Percentiles rank a stretch among this genome's conserved stretches.
These are phyloP conservation scores for Griposia aprilina DNA, from an alignment of 2,888 invertebrate species.

Conservation along the genomic window DNA sequence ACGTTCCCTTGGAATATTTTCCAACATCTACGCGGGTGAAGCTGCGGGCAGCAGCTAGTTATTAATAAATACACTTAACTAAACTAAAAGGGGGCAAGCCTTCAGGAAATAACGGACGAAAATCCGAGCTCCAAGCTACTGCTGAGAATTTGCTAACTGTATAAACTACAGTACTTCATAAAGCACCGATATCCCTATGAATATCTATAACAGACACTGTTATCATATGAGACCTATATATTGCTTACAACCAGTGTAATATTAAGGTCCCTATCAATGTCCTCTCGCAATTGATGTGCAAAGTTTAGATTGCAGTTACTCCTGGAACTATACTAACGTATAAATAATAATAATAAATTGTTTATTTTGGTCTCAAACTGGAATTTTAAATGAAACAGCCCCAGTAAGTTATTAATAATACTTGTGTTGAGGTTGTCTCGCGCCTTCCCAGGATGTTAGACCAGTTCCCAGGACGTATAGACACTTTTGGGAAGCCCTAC, in stretches of 20 bases:
- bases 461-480: no score
- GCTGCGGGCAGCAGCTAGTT: no score
- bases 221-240: background rate
- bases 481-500: background rate
- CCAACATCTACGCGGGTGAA: no score
- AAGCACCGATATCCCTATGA: rapidly evolving
- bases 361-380: no score
- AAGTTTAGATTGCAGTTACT: constrained; percentile 29
- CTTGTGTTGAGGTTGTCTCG: no score
- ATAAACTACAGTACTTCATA: background rate
- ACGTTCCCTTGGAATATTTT: no score
- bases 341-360: no score
- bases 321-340: constrained; percentile 1
- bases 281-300: background rate
- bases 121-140: background rate
- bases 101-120: background rate
- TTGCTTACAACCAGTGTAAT: background rate
- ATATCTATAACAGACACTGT: background rate
- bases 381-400: no score
- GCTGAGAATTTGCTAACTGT: no score
- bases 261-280: constrained; percentile 7
- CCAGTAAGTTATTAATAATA: no score
- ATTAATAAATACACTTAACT: background rate
- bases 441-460: no score
- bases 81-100: background rate